Conservation (phyloP, 2,797 vertebrate genomes). For the Toxotes lorentzi region DNA sequence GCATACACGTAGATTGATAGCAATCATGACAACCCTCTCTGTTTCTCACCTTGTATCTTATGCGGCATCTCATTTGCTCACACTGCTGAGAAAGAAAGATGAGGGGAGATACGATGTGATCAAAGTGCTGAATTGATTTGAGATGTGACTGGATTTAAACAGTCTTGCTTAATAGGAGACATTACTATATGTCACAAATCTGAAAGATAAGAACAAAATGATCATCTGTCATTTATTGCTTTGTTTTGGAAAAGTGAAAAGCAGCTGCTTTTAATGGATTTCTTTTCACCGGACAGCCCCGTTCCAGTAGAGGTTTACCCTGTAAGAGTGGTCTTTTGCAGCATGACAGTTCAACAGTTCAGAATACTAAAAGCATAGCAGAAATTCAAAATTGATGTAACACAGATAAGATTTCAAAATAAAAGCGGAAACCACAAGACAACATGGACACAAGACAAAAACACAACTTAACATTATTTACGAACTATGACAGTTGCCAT, state of each 20-base stretch:
- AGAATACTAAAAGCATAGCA: slow-evolving; percentile 20
- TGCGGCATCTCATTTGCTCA: slow-evolving; percentile 51
- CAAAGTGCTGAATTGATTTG: slow-evolving; percentile 57
- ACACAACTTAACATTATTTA: too few relatives aligned
- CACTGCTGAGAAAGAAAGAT: slow-evolving; percentile 10
- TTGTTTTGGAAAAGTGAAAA: slow-evolving; percentile 23
- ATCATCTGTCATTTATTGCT: neutral
- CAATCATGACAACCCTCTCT: slow-evolving; percentile 25
- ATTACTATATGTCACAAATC: slow-evolving; percentile 28
- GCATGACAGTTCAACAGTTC: neutral
- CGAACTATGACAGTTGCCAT: too few relatives aligned
- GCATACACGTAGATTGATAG: slow-evolving; percentile 5
- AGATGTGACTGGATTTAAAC: slow-evolving; percentile 60
- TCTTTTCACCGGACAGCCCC: neutral
- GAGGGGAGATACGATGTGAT: slow-evolving; percentile 48
- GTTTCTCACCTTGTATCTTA: slow-evolving; percentile 38
- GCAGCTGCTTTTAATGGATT: slow-evolving; percentile 26
- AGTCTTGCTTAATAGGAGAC: slow-evolving; percentile 5
- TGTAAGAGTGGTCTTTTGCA: slow-evolving; percentile 13
- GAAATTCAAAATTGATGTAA: slow-evolving; percentile 3
- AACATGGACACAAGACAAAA: too few relatives aligned
- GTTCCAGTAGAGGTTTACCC: slow-evolving; percentile 17
- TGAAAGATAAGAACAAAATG: slow-evolving; percentile 15
- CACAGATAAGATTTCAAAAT: too few relatives aligned
- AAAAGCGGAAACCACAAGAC: too few relatives aligned